Evolutionary conservation across 2,888 invertebrate genomes (phyloP), one percentile per base, ranked within the genome.

Genomic region (Oxycera nigricornis): DNA sequence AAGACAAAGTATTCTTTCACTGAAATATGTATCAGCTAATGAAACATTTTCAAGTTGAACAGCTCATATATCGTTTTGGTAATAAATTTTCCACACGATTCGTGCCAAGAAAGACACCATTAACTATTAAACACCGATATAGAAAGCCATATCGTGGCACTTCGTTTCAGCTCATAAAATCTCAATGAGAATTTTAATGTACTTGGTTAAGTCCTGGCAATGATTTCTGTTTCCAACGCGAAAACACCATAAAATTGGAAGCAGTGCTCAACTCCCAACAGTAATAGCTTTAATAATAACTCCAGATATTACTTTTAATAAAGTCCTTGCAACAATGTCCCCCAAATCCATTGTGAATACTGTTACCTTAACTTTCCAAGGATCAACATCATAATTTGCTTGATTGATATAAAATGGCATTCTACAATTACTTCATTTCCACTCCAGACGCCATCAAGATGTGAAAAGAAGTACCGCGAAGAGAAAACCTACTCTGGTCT

Each of bases 381-480:
- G 3, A 24, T 17, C 24, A 17, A 20, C 52, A 20, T 55, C 4
- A 55, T 9, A 24, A 55, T 24, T 55, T 55, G 3, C 22, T 55
- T 55, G 52, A 55, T 55, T 55, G 52, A 55, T 55, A 55, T 55
- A 55, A 20, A 55, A 22, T 17, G 52, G 22, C 20, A 24, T 55
- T 55, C 24, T 55, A 1, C 24, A 55, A 55, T 55, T 55, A 55
- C 52, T 55, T 55, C 52, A 55, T 55, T 55, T 55, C 52, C 52
- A 55, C 22, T 55, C 52, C 3, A 55, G 22, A 55, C 52, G 52
- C 24, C 52, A 22, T 55, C 11, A 55, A 24, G 52, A 24, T 22
- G 20, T 55, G 24, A 3, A 24, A 24, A 9, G 24, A 55, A 55
- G 20, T 55, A 11, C 46, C 46, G 46, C 11, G 46, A 46, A 46